Base-by-base conservation (phyloP, 1,140 invertebrate species). In the Eurosta solidaginis region DNA sequence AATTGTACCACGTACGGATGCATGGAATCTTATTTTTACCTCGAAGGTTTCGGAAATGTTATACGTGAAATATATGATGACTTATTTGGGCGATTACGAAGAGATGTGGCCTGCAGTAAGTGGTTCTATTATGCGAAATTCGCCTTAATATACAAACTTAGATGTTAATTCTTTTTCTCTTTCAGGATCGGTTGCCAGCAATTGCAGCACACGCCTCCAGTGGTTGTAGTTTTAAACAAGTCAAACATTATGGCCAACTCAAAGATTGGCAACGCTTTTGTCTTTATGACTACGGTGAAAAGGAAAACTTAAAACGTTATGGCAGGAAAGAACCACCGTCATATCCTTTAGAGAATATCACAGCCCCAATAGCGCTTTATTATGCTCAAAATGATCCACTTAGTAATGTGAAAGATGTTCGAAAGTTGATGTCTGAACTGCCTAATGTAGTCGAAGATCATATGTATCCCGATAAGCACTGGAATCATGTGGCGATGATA, bases 351-450 rank as follows among this genome's bases (percentile, higher is more conserved):
- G 82, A 83, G 1, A 90, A 89, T 29, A 87, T 94, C 1, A 90
- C 87, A 0, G 88, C 91, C 0, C 92, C 93, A 0, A 89, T 94
- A 3, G 92, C 90, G 33, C 81, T 96, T 7, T 93, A 93, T 83
- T 94, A 92, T 81, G 91, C 91, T 17, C 90, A 91, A 29, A 93
- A 93, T 79, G 95, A 96, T 83, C 92, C 90, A 79, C 83, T 96
- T 0, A 90, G 89, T 2, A 88, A 90, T 68, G 87, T 90, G 1
- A 81, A 81, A 25, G 92, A 93, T 84, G 89, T 93, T 0, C 87
- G 89, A 77, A 88, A 88, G 74, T 81, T 93, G 44, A 89, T 88
- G 4, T 84, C 87, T n/a, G 85, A 89, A 77, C 86, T 93, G 14
- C 85, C 84, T 29, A 85, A 86, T 78, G 80, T 89, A 0, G 83